Evolutionary conservation across 2,888 invertebrate species (phyloP), one percentile per base, ranked within the genome.

Genomic region (Netelia virgata): DNA sequence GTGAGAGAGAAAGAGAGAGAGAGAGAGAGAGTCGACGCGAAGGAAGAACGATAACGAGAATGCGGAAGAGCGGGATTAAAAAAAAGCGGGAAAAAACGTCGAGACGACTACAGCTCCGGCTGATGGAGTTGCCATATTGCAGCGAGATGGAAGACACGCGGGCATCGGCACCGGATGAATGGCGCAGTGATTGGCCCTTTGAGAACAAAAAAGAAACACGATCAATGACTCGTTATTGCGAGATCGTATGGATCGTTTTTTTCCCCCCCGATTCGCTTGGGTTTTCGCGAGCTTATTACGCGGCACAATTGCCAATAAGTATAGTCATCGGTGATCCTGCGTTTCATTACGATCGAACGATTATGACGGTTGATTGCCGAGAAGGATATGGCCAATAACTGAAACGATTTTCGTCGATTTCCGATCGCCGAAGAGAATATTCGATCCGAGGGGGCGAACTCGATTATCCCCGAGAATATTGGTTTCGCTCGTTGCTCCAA

Each of bases 21-120:
- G 23, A 23, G 23, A 3, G 23, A 23, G 23, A 23, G 3, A 23
- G 23, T 23, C 23, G 59, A 20, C 28, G 75, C 53, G 36, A 47
- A 57, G 73, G 41, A 66, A 55, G 57, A 14, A 57, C 23, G 68
- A 80, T 57, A 73, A 73, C 47, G 68, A 73, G 73, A 80, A 80
- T 68, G 80, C 73, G 80, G 73, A 80, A 80, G 80, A 74, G 66
- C 68, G 0, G 57, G 18, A 57, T 57, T 53, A 53, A 53, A 53
- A 53, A 53, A 53, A 53, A 1, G n/a, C n/a, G 28, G 28, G n/a
- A 36, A 59, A 68, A 57, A 59, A 77, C 57, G 55, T 59, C 28
- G 47, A 63, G 66, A 47, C 57, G 66, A n/a, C 36, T 59, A 59
- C n/a, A 16, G 11, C 47, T 47, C 14, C 66, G 68, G 20, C 23